Evolutionary conservation across 2,113 vertebrate genomes (phyloP), one percentile per base, ranked within the genome.

Genomic region (Lepus americanus): DNA sequence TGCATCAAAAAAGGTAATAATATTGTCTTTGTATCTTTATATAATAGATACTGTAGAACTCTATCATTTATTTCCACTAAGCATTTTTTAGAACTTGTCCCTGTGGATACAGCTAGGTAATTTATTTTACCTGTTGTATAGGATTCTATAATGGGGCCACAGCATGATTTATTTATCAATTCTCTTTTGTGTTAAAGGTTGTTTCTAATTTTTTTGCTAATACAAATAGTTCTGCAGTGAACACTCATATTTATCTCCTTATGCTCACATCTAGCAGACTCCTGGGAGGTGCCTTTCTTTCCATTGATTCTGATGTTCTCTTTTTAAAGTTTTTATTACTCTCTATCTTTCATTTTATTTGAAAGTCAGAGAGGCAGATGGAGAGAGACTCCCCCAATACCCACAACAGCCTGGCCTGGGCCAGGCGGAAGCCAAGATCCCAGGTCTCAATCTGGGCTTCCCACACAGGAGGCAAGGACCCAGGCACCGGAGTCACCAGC

Each of bases 201-300:
- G 33, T 82, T 95, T 74, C 76, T 19, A 79, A 36, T 31, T 64
- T 95, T 95, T 95, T 95, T 94, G 67, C 25, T 86, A 69, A 81
- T 66, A 77, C 70, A 59, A 93, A 81, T 6, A 69, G 59, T 79
- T 94, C 36, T 67, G 4, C 49, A 67, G 27, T 44, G 59, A 80
- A 76, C 36, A 69, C 23, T 44, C 5, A 11, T 49, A 23, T 22
- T 19, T 39, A 53, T 61, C 53, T 76, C 49, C 87, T 36, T 36
- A 64, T 63, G 85, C 44, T 33, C 12, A 23, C 2, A 89, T 82
- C 73, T 22, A 64, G 22, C 66, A 63, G 64, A 72, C 44, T 33
- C 33, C 13, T 25, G 51, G 27, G 31, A 13, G 29, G 36, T 88
- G 73, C n/a, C 5, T 29, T 39, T 66, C 53, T 90, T 83, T 53